Percentiles rank a stretch among this genome's conserved stretches.
phyloP scores from a whole-genome alignment of 2,113 vertebrate species.

The Leptobrachium leishanense region DNA sequence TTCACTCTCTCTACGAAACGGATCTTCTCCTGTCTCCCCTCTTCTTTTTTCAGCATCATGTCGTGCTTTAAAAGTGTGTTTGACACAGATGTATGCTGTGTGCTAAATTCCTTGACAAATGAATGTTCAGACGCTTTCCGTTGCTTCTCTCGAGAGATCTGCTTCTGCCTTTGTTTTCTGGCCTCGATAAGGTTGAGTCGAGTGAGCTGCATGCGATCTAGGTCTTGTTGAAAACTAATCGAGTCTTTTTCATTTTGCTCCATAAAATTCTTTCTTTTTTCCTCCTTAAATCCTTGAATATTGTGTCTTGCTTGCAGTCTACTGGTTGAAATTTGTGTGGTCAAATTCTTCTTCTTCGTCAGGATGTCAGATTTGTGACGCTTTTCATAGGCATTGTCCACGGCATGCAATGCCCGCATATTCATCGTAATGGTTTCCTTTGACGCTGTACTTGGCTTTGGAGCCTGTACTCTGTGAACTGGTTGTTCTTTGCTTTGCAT shows the following conservation, averaged over 20 bases:
- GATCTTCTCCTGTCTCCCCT: slow-evolving; percentile 42
- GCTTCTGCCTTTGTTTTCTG: slow-evolving; percentile 50
- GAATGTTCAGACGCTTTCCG: slow-evolving; percentile 47
- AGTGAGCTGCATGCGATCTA: slow-evolving; percentile 43
- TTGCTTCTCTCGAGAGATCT: slow-evolving; percentile 56
- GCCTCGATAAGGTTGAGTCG: slow-evolving; percentile 48
- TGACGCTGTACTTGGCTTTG: slow-evolving; percentile 16
- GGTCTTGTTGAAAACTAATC: slow-evolving; percentile 5
- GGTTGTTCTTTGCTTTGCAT: slow-evolving; percentile 7
- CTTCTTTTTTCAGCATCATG: slow-evolving; percentile 20
- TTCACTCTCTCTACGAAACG: slow-evolving; percentile 32
- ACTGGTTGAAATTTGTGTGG: neutral
- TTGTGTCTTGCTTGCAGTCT: slow-evolving; percentile 9
- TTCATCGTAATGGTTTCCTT: neutral
- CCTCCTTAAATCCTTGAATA: slow-evolving; percentile 27
- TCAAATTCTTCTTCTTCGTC: slow-evolving; percentile 25
- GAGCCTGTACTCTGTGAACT: neutral
- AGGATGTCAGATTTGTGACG: slow-evolving; percentile 41
- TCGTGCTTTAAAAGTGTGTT: slow-evolving; percentile 49
- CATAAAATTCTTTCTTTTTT: slow-evolving; percentile 19
- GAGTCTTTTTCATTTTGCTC: slow-evolving; percentile 45
- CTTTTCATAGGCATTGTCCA: slow-evolving; percentile 57
- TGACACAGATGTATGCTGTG: slow-evolving; percentile 51
- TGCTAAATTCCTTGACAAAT: slow-evolving; percentile 54
- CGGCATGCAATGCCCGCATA: slow-evolving; percentile 36